These are phyloP conservation scores for Brachionus plicatilis DNA, from an alignment of 1,140 invertebrate species.

Conservation along the genomic window DNA sequence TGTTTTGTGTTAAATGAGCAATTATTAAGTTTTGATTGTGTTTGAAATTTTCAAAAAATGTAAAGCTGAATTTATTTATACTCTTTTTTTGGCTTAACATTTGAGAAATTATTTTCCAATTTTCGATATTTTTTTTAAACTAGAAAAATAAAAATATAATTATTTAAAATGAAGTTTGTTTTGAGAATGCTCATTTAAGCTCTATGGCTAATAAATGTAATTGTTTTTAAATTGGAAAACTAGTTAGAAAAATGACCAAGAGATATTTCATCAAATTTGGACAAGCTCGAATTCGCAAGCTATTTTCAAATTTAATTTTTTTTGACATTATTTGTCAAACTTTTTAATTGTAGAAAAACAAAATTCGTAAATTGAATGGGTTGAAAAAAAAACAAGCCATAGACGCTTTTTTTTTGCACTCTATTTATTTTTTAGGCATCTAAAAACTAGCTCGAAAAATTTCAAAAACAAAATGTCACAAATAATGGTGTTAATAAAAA, in stretches of 20 bases:
- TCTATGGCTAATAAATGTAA: neutral
- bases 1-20: no score
- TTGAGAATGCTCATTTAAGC: neutral
- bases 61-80: neutral
- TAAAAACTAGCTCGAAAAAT: neutral
- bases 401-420: neutral
- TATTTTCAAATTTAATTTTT: neutral
- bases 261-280: slow-evolving; percentile 8
- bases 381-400: neutral
- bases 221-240: slow-evolving; percentile 16
- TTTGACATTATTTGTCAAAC: neutral
- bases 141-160: slow-evolving; percentile 1
- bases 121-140: neutral
- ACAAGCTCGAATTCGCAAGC: neutral
- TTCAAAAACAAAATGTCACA: neutral
- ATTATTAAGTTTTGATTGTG: neutral
- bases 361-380: neutral
- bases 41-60: neutral
- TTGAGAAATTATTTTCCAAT: neutral
- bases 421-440: neutral
- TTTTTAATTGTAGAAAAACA: neutral
- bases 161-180: neutral
- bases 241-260: neutral
- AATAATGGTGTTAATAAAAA: neutral
- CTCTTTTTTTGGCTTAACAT: neutral